These are phyloP conservation scores for Fringilla coelebs DNA, from an alignment of 2,797 vertebrate species.

Conservation along the genomic window DNA sequence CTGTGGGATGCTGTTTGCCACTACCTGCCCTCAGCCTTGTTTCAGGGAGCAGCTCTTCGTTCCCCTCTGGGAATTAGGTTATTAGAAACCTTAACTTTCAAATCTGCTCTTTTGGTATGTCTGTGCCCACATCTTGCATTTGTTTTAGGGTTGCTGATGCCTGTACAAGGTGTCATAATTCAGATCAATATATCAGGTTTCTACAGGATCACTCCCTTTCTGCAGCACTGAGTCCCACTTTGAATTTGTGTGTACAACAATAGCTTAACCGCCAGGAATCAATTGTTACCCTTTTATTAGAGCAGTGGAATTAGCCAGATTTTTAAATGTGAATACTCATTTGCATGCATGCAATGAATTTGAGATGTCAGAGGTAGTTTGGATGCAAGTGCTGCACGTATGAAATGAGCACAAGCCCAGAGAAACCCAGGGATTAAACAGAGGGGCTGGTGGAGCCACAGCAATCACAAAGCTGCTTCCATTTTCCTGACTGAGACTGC, in stretches of 20 bases:
- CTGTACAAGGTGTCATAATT: neutral
- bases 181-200: neutral
- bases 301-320: neutral
- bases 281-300: neutral
- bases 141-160: neutral
- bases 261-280: neutral
- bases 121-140: neutral
- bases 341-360: neutral
- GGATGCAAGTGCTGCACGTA: neutral
- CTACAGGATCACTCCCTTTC: neutral
- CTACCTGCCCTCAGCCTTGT: accelerated
- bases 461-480: neutral
- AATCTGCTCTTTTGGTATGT: neutral
- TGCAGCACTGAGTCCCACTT: neutral
- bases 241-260: neutral
- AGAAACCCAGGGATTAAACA: neutral
- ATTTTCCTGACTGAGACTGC: neutral
- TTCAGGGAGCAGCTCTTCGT: neutral
- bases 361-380: neutral
- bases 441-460: neutral
- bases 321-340: neutral
- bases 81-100: neutral
- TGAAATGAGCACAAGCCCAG: neutral
- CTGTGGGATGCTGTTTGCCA: neutral
- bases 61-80: neutral